Base-by-base conservation (phyloP, 1,140 invertebrate genomes). In the Drosophila albomicans region DNA sequence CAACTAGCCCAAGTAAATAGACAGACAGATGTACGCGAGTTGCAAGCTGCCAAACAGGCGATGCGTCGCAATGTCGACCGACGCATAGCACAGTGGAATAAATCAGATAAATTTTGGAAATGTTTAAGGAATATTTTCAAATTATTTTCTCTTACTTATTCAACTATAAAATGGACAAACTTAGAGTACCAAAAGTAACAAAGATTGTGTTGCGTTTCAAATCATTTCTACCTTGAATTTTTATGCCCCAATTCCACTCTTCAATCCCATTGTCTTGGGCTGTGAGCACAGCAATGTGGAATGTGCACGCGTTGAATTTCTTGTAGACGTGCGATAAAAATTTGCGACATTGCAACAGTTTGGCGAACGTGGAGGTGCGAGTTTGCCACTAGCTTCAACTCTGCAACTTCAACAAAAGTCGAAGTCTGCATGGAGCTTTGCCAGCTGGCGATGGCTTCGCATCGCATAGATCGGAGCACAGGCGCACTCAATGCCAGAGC, bases 301-400 rank as follows among this genome's bases (percentile, higher is more conserved):
- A 88, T 81, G 81, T 85, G 84, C 88, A 91, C 88, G 88, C 82
- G 81, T 91, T 79, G 88, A 91, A 91, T 91, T 91, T 85, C 88
- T 89, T 89, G 85, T 81, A 91, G 84, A 91, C 88, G 88, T 88
- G 88, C 84, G 88, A 88, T 91, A 91, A 91, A 91, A 91, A 91
- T 91, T 84, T 91, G 88, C 81, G 88, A 91, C 88, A 91, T 91
- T 91, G 88, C 84, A 91, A 88, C 79, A 91, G 84, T 90, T 90
- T 89, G 78, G 85, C 66, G 71, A 79, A 84, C 79, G 79, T 89
- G 86, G 70, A 86, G 57, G 68, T 62, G 65, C 35, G 61, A 79
- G 73, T 58, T 88, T 52, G 30, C 49, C 38, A 51, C 58, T 30
- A 59, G 15, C 66, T 74, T 35, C 62, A 43, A 56, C 41, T 45